Evolutionary conservation across 2,113 vertebrate species (phyloP).

Genomic region (Opisthocomus hoazin): DNA sequence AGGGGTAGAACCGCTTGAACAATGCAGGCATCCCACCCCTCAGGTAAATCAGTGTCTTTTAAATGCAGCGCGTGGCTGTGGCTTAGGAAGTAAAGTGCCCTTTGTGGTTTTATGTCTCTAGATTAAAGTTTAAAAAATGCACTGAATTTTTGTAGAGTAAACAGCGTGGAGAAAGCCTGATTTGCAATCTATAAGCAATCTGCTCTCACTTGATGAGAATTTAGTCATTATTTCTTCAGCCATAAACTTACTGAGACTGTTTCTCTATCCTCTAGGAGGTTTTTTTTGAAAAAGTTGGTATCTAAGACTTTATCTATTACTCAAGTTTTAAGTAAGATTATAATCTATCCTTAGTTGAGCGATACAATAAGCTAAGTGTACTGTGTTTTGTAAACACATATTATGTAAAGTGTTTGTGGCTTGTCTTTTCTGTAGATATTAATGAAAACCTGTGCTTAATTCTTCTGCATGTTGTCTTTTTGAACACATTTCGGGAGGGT

Average conservation of each 20-base stretch:
- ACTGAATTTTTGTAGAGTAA: background rate
- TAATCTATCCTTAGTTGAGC: background rate
- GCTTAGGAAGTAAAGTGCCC: background rate
- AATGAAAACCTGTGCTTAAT: background rate
- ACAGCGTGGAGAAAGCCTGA: background rate
- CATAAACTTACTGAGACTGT: background rate
- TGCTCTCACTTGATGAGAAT: background rate
- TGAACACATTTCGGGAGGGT: background rate
- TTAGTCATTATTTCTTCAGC: background rate
- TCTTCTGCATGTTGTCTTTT: background rate
- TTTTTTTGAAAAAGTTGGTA: background rate
- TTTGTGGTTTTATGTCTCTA: background rate
- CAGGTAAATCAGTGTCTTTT: background rate
- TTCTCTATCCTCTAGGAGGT: background rate
- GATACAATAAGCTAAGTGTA: background rate
- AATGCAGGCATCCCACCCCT: background rate
- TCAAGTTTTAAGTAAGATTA: background rate
- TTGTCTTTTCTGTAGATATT: background rate
- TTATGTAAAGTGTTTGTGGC: background rate
- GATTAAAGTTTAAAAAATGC: background rate
- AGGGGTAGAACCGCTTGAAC: background rate
- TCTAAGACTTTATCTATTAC: background rate
- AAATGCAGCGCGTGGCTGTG: background rate
- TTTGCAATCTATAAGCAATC: constrained; percentile 15
- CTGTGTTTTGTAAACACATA: background rate